Percentiles rank a stretch among this genome's conserved stretches.
phyloP scores from a whole-genome alignment of 2,888 invertebrate genomes.

The Apantesis nais region DNA sequence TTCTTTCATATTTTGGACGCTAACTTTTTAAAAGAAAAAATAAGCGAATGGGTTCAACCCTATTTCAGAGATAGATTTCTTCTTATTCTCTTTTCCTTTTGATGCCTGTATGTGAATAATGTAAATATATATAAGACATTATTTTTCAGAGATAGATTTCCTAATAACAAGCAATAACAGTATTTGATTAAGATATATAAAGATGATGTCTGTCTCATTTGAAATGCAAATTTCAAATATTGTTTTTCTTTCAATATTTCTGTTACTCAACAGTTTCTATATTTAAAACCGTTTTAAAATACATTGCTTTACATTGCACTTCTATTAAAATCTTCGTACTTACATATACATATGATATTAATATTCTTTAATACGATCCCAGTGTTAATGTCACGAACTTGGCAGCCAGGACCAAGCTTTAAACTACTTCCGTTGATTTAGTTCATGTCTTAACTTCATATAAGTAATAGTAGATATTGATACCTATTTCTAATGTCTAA shows the following conservation, averaged over 20 bases:
- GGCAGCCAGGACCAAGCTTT: slow-evolving; percentile 31
- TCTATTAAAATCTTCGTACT: slow-evolving; percentile 71
- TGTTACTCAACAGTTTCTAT: neutral
- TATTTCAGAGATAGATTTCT: too few species aligned
- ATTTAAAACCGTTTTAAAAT: slow-evolving; percentile 21
- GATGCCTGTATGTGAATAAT: too few species aligned
- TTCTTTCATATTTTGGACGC: neutral
- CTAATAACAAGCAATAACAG: neutral
- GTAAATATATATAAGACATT: too few species aligned
- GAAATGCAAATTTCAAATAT: neutral
- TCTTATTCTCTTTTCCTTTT: too few species aligned
- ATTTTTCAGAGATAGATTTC: too few species aligned
- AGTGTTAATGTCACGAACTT: slow-evolving; percentile 34
- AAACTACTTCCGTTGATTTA: too few species aligned
- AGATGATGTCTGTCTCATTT: neutral
- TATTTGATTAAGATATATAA: neutral
- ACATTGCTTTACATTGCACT: slow-evolving; percentile 63
- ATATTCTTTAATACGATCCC: slow-evolving; percentile 57
- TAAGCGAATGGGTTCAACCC: too few species aligned
- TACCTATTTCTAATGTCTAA: neutral
- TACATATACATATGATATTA: slow-evolving; percentile 49
- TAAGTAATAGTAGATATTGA: slow-evolving; percentile 8
- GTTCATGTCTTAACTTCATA: neutral
- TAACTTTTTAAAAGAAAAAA: neutral
- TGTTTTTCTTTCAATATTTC: neutral